Base-by-base conservation (phyloP, 1,140 invertebrate genomes). In the Phenacoccus solenopsis region DNA sequence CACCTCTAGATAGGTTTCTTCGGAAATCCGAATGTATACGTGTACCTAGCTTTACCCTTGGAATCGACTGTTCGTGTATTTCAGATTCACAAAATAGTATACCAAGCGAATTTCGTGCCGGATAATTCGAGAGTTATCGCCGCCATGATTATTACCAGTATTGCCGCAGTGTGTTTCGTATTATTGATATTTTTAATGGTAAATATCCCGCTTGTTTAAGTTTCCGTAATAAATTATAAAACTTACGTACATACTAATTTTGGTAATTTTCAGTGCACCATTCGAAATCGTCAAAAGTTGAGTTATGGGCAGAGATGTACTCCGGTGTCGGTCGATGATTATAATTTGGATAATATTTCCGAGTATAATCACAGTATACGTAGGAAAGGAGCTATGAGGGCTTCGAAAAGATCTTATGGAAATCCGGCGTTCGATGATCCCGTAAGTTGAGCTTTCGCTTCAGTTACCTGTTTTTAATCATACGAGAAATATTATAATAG, bases 361-460 rank as follows among this genome's bases (percentile, higher is more conserved):
- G 88, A 92, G 3, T 88, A 88, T 73, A 88, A 88, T 73, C 89
- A 87, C 71, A 85, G 89, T 7, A 83, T 90, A 28, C 81, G 89
- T 70, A 88, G 90, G 76, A 84, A 85, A 59, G 82, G 82, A 28
- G 82, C 82, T 10, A 69, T 80, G 16, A 82, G 90, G 68, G 82
- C 74, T 22, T 93, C 91, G n/a, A 93, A 93, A 76, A 80, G 90
- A 28, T 93, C 91, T 59, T 95, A 93, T 75, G 89, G 91, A 30
- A 95, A 95, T 81, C 90, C 90, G 20, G 91, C 88, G n/a, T 95
- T 94, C 78, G 91, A 93, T 78, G 91, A 94, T 81, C 88, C 90
- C 74, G 89, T 91, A 79, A 82, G 73, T 72, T 57, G 67, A 69
- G 27, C 32, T 38, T 9, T n/a, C n/a, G 9, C 32, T 10, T 38